Base-by-base conservation (phyloP, 53 echinoderm and acorn worm species). In the Patiria pectinifera region DNA sequence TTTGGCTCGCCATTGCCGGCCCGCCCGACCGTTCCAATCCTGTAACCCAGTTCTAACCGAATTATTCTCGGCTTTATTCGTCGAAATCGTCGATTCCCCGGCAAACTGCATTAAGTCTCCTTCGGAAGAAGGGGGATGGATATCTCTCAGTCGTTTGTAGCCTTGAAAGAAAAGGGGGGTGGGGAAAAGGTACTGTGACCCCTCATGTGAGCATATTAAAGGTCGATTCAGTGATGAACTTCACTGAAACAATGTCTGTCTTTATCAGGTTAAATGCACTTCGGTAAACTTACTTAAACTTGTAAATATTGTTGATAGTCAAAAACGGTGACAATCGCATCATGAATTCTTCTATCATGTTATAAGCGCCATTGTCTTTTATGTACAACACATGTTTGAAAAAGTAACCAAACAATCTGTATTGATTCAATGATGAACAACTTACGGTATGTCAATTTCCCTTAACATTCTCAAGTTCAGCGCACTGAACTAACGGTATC, bases 21-120 rank as follows among this genome's bases (percentile, higher is more conserved):
- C 86, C 47, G 72, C 45, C 71, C 23, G 46, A 70, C 86, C 35
- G 47, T 16, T 18, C n/a, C 86, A 86, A 86, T 86, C 86, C 71
- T 86, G 44, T 86, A 86, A 86, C 72, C 75, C 76, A 53, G 72
- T 86, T 75, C 71, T 86, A 86, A 86, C 86, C 69, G 86, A n/a
- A 86, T 86, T 86, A 86, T 75, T 86, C 71, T 75, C 75, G 86
- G 86, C 86, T 86, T 74, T 86, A 75, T 71, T 75, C 86, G 86
- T 86, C 48, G 86, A 86, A 86, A 86, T 86, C 86, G 86, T 48
- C 86, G 76, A 86, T 86, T 75, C 86, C 25, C 2, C 10, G 53
- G 86, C 74, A 86, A 86, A 86, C 86, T 86, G 86, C 71, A 86
- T 86, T 86, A 86, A 45, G 86, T 72, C 86, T 75, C 25, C 45